Base-by-base conservation (phyloP, 2,888 invertebrate genomes). In the Drosophila villosipedis region DNA sequence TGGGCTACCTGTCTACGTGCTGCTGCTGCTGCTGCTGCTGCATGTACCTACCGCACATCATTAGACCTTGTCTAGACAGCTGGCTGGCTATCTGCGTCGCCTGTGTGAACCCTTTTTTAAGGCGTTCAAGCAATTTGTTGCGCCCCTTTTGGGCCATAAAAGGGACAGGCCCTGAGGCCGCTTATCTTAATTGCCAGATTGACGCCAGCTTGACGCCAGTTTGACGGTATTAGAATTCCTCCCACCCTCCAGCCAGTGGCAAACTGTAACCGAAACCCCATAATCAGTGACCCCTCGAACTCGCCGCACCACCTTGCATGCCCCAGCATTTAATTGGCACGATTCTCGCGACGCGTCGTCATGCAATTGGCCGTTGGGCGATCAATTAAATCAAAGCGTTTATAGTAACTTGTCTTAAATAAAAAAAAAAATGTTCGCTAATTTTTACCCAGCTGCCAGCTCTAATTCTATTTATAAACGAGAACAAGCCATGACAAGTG, bases 1-100 rank as follows among this genome's bases (percentile, higher is more conserved):
- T 61, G 28, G 55, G 62, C 59, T 76, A 53, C 77, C 54, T 69
- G 47, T 22, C 31, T 58, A 43, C 58, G 31, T 31, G 6, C 25
- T 41, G 47, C 33, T 43, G 22, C 22, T 43, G 41, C 33, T 12
- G 4, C 12, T 33, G 33, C 33, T 35, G 14, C 59, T 37, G n/a
- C 68, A 5, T 28, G 47, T 87, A 89, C 90, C 88, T 85, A 87
- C 88, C 88, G 83, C 89, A 84, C 73, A 88, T 88, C 83, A 80
- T 89, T 89, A 88, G 83, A 73, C 75, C 60, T 59, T 68, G 85
- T 86, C 85, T 86, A 86, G 85, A 86, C 85, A 62, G 64, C 41
- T 59, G 86, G 76, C 85, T 84, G 86, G 64, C 47, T 59, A 87
- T 80, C 86, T 83, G 89, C 83, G 75, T 84, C 82, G 62, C 67